Evolutionary conservation across 2,888 invertebrate species (phyloP).

Genomic region (Drosophila kanekoi): DNA sequence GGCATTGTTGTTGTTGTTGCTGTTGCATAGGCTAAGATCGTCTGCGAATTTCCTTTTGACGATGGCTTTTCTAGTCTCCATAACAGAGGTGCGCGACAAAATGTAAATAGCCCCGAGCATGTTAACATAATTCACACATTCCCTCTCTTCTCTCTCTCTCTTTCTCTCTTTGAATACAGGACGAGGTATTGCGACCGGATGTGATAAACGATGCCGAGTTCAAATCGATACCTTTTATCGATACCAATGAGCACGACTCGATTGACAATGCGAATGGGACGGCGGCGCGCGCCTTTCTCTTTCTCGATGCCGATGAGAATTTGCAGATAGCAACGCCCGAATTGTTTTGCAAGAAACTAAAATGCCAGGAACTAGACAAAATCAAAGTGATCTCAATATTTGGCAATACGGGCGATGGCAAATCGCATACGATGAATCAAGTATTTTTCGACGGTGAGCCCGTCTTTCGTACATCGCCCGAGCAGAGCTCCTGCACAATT

Average conservation of each 20-base stretch:
- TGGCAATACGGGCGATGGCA: conserved; percentile 94
- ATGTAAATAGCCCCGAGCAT: conserved; percentile 5
- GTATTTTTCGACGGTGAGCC: conserved; percentile 88
- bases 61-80: conserved; percentile 63
- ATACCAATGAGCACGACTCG: conserved; percentile 67
- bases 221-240: conserved; percentile 81
- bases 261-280: conserved; percentile 64
- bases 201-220: conserved; percentile 78
- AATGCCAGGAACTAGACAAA: conserved; percentile 85
- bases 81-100: conserved; percentile 53
- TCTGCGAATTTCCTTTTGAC: background rate
- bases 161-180: conserved; percentile 49
- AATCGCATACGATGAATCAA: conserved; percentile 92
- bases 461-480: conserved; percentile 84
- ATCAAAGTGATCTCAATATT: conserved; percentile 93
- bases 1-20: background rate
- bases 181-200: conserved; percentile 78
- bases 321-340: conserved; percentile 87
- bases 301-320: conserved; percentile 88
- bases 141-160: conserved; percentile 5
- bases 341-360: conserved; percentile 85
- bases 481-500: conserved; percentile 89
- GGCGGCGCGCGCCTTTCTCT: conserved; percentile 84
- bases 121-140: conserved; percentile 7
- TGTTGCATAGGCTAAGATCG: conserved; percentile 4